phyloP scores from a whole-genome alignment of 2,113 vertebrate species.

The Verasper variegatus region DNA sequence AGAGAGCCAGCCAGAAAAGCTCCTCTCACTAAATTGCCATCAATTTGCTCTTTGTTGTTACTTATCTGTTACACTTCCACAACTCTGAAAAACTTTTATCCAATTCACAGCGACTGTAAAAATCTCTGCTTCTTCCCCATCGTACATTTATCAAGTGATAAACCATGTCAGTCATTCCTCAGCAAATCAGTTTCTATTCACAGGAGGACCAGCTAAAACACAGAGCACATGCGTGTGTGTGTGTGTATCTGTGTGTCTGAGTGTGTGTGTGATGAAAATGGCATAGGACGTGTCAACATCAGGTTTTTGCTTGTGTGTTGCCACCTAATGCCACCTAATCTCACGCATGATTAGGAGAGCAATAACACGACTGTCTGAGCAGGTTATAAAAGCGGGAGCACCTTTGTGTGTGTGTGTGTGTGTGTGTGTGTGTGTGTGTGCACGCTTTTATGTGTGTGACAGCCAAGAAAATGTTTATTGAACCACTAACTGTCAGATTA shows the following conservation, averaged over 20 bases:
- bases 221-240: background rate
- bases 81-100: slow-evolving; percentile 58
- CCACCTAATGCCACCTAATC: slow-evolving; percentile 74
- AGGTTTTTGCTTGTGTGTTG: slow-evolving; percentile 63
- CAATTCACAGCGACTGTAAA: background rate
- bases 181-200: slow-evolving; percentile 62
- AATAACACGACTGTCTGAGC: slow-evolving; percentile 75
- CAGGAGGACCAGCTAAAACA: slow-evolving; percentile 25
- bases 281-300: slow-evolving; percentile 56
- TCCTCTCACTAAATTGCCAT: slow-evolving; percentile 57
- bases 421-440: too few species aligned
- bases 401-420: background rate
- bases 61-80: slow-evolving; percentile 57
- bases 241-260: slow-evolving; percentile 14
- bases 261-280: slow-evolving; percentile 37
- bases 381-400: slow-evolving; percentile 57
- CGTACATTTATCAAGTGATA: slow-evolving; percentile 48
- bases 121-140: slow-evolving; percentile 30
- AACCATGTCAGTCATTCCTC: slow-evolving; percentile 37
- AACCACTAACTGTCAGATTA: slow-evolving; percentile 54
- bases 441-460: slow-evolving; percentile 12
- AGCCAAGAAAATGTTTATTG: slow-evolving; percentile 50
- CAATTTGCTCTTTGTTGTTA: slow-evolving; percentile 57
- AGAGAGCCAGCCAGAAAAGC: slow-evolving; percentile 50
- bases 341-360: slow-evolving; percentile 76